phyloP scores from a whole-genome alignment of 2,113 vertebrate genomes.

The Marmota monax region DNA sequence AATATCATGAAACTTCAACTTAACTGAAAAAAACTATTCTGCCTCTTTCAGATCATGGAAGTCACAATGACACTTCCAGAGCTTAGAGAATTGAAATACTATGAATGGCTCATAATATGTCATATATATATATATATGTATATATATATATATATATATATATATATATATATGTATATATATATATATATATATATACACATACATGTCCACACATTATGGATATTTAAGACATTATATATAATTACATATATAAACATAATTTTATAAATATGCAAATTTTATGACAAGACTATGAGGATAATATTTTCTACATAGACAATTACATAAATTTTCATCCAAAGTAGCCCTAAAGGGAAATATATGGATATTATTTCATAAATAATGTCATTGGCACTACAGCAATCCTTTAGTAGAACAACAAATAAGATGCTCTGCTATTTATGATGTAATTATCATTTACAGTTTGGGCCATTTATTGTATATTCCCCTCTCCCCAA shows the following conservation, averaged over 20 bases:
- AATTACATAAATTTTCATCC: background rate
- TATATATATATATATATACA: background rate
- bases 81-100: background rate
- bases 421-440: background rate
- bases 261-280: background rate
- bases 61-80: background rate
- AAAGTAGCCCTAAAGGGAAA: background rate
- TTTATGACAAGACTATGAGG: background rate
- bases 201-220: background rate
- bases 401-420: background rate
- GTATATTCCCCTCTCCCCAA: background rate
- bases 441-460: background rate
- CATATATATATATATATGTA: background rate
- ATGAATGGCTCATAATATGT: background rate
- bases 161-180: background rate
- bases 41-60: background rate
- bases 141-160: background rate
- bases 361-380: background rate
- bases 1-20: background rate
- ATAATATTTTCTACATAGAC: slow-evolving; percentile 7
- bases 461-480: background rate
- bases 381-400: background rate
- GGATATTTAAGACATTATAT: background rate
- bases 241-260: background rate
- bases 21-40: background rate